Evolutionary conservation across 2,888 invertebrate species (phyloP).

Genomic region (Hypercompe scribonia): DNA sequence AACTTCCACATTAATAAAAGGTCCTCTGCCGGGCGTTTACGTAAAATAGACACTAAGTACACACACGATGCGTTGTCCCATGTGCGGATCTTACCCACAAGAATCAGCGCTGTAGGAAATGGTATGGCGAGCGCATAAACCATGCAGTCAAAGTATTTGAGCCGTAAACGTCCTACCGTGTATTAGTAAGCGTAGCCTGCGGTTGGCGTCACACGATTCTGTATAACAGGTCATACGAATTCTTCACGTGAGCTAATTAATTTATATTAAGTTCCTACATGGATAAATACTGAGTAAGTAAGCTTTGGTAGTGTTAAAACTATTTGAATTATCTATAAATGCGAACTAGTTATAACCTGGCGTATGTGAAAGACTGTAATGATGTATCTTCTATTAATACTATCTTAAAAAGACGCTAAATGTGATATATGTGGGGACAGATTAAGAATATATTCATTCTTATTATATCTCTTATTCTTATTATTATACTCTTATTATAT

Average conservation of each 20-base stretch:
- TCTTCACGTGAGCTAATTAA: slow-evolving; percentile 53
- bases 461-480: too few relatives aligned
- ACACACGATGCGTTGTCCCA: too few relatives aligned
- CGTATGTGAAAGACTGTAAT: not conserved
- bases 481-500: too few relatives aligned
- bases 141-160: not conserved
- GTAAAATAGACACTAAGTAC: too few relatives aligned
- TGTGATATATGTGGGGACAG: too few relatives aligned
- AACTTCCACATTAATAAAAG: too few relatives aligned
- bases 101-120: too few relatives aligned
- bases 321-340: not conserved
- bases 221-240: slow-evolving; percentile 33
- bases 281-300: slow-evolving; percentile 7
- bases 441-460: too few relatives aligned
- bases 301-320: slow-evolving; percentile 8
- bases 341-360: not conserved
- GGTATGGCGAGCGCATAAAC: not conserved
- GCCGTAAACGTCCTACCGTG: slow-evolving; percentile 11
- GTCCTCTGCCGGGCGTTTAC: too few relatives aligned
- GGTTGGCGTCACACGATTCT: slow-evolving; percentile 49
- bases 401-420: not conserved
- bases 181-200: slow-evolving; percentile 35
- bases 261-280: slow-evolving; percentile 45
- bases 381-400: not conserved
- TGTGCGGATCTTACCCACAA: too few relatives aligned